Percentiles rank a stretch among this genome's conserved stretches.
Conservation (phyloP, 1,140 invertebrate species). For the Polyergus mexicanus region DNA sequence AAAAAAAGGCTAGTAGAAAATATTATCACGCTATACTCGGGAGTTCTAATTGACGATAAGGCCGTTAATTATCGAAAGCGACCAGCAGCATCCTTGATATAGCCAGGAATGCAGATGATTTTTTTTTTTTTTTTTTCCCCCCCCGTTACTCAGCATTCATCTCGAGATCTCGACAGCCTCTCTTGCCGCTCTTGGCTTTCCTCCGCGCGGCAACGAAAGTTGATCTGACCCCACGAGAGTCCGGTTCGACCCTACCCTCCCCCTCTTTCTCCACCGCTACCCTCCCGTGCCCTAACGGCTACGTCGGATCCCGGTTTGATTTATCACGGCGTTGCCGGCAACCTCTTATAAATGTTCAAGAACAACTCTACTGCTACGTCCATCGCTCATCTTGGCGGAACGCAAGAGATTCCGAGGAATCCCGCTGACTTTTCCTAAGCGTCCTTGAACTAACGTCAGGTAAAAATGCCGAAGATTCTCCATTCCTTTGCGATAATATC, state of each 20-base stretch:
- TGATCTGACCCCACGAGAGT: slow-evolving; percentile 71
- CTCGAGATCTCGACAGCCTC: slow-evolving; percentile 58
- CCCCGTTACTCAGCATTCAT: slow-evolving; percentile 68
- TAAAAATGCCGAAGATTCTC: slow-evolving; percentile 21
- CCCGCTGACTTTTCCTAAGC: slow-evolving; percentile 75
- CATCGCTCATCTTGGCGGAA: slow-evolving; percentile 76
- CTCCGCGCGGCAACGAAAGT: slow-evolving; percentile 66
- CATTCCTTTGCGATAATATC: slow-evolving; percentile 24
- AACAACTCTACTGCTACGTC: slow-evolving; percentile 72
- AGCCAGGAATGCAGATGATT: slow-evolving; percentile 72
- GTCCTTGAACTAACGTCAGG: slow-evolving; percentile 59
- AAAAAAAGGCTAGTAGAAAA: slow-evolving; percentile 2
- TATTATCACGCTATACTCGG: slow-evolving; percentile 11
- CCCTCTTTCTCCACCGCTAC: neutral
- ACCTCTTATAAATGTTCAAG: slow-evolving; percentile 79
- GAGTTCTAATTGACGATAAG: slow-evolving; percentile 60
- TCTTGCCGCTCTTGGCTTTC: slow-evolving; percentile 44
- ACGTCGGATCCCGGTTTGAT: slow-evolving; percentile 74
- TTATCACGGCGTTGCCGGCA: slow-evolving; percentile 78
- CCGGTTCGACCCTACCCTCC: slow-evolving; percentile 66
- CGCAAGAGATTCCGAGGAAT: slow-evolving; percentile 56
- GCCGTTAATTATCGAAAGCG: slow-evolving; percentile 69
- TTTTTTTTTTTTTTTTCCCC: slow-evolving; percentile 62
- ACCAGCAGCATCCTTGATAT: slow-evolving; percentile 62
- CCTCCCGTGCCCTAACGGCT: slow-evolving; percentile 16